Conservation (phyloP, 2,797 vertebrate species). For the Eutrigla gurnardus region DNA sequence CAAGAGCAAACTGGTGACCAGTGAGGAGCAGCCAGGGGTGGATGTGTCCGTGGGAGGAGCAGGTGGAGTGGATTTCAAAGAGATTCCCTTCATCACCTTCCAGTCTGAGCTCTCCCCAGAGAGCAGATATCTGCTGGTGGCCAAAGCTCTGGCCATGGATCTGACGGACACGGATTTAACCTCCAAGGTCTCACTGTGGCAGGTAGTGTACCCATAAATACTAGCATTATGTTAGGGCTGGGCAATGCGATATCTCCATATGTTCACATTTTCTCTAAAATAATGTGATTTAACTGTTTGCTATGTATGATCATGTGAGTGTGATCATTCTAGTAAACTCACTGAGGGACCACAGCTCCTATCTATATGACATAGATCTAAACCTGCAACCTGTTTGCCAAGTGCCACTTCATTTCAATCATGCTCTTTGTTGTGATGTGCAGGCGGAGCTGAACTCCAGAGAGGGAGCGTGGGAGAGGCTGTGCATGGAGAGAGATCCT, state of each 20-base stretch:
- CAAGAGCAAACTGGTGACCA: constrained; percentile 43
- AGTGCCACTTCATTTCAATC: neutral
- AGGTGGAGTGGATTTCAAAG: constrained; percentile 31
- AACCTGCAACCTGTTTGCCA: neutral
- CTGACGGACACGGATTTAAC: constrained; percentile 83
- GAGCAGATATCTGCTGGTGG: constrained; percentile 87
- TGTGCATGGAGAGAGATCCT: constrained; percentile 91
- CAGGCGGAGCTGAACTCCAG: constrained; percentile 93
- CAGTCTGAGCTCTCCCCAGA: constrained; percentile 86
- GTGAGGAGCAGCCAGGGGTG: constrained; percentile 13
- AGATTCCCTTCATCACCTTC: constrained; percentile 71
- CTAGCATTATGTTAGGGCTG: neutral
- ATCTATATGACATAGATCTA: no score
- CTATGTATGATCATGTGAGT: neutral
- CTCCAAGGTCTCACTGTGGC: constrained; percentile 89
- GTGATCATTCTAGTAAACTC: neutral
- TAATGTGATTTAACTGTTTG: neutral
- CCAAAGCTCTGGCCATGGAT: constrained; percentile 88
- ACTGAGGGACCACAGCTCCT: neutral
- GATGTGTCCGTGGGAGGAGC: neutral
- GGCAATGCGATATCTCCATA: neutral
- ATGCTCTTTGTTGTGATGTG: constrained; percentile 15
- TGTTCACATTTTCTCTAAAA: neutral
- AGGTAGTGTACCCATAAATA: constrained; percentile 83
- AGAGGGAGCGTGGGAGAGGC: constrained; percentile 94